A percentile compares a stretch with the other conserved stretches of the same genome.
phyloP scores from a whole-genome alignment of 2,888 invertebrate genomes.

The Eupelmus urozonus region DNA sequence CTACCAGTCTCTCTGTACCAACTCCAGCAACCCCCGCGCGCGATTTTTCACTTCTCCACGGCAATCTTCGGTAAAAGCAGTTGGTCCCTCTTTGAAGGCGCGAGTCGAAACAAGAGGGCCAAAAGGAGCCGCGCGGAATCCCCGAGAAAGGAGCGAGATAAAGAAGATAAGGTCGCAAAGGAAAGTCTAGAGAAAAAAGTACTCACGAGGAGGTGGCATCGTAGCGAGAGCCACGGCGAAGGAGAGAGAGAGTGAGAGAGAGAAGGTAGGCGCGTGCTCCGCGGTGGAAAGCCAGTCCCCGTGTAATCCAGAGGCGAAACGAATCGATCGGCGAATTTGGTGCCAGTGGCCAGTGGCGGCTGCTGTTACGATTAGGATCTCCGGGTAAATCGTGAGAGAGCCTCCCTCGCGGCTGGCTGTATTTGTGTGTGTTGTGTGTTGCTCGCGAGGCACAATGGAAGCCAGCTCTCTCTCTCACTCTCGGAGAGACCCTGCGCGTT shows the following conservation, averaged over 20 bases:
- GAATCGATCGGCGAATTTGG: neutral
- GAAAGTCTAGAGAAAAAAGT: conserved; percentile 10
- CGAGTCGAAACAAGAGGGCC: neutral
- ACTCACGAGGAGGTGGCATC: conserved; percentile 2
- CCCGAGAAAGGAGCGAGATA: neutral
- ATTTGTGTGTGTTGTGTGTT: no score
- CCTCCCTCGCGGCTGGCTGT: no score
- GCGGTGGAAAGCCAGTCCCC: neutral
- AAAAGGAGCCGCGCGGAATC: neutral
- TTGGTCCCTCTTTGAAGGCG: no score
- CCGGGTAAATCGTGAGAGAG: no score
- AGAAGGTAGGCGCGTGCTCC: neutral
- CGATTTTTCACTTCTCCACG: neutral
- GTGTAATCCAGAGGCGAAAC: neutral
- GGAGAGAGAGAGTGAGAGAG: neutral
- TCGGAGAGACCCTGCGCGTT: conserved; percentile 14
- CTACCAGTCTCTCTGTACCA: neutral
- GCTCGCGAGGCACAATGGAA: no score
- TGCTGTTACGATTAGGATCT: neutral
- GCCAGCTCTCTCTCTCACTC: no score
- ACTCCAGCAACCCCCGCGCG: neutral
- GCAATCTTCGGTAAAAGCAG: conserved; percentile 19
- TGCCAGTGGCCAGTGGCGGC: neutral
- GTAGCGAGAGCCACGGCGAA: neutral
- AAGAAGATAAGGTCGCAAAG: conserved; percentile 9